Percentiles rank a stretch among this genome's conserved stretches.
Evolutionary conservation across 1,140 invertebrate species (phyloP).

Genomic region (Venustaconcha ellipsiformis): DNA sequence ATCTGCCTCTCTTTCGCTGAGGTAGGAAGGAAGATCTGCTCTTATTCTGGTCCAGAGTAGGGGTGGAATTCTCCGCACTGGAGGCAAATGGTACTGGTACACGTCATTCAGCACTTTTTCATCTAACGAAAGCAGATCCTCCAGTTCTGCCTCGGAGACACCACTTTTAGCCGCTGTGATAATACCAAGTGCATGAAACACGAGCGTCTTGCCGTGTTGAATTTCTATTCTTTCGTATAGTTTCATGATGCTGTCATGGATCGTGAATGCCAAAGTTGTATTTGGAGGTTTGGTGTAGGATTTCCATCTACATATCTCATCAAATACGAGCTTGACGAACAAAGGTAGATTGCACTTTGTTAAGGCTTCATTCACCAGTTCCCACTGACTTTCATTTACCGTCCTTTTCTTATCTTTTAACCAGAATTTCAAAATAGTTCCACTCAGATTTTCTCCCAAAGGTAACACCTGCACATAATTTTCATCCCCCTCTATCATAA

Average conservation of each 20-base stretch:
- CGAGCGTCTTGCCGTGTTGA: conserved; percentile 66
- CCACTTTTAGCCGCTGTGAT: conserved; percentile 68
- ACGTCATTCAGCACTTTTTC: conserved; percentile 95
- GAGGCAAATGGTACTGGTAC: conserved; percentile 97
- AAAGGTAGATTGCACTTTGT: conserved; percentile 95
- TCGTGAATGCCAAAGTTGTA: conserved; percentile 91
- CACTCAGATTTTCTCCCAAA: conserved; percentile 83
- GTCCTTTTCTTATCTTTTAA: conserved; percentile 90
- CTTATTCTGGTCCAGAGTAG: conserved; percentile 88
- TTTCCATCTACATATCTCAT: conserved; percentile 94
- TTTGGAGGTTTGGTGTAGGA: conserved; percentile 95
- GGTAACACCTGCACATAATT: conserved; percentile 80
- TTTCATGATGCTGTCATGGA: conserved; percentile 99
- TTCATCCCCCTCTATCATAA: conserved; percentile 90
- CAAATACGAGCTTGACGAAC: conserved; percentile 92
- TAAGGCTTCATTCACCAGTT: conserved; percentile 90
- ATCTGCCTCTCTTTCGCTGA: conserved; percentile 96
- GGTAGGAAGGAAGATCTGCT: conserved; percentile 78
- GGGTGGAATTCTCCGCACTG: conserved; percentile 93
- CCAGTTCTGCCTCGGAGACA: conserved; percentile 66
- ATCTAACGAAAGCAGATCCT: conserved; percentile 67
- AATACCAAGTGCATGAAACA: conserved; percentile 65
- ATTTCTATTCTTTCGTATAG: conserved; percentile 67
- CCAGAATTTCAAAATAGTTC: conserved; percentile 95
- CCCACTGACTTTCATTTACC: conserved; percentile 87